phyloP scores from a whole-genome alignment of 2,797 vertebrate genomes.

The Knipowitschia caucasica region DNA sequence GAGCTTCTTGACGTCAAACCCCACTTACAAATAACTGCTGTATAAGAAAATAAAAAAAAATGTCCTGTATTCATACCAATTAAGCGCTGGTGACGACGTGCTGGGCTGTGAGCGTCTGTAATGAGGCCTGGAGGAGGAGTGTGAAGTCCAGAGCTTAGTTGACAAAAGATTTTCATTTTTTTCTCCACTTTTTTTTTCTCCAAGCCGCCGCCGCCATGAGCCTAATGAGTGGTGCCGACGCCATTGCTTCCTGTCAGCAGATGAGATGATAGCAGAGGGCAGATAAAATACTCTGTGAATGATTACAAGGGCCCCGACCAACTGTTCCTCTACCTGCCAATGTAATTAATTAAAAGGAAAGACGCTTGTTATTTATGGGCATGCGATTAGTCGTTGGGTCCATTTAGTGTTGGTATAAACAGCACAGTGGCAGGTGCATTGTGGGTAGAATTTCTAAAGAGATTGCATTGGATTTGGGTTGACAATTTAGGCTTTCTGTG shows the following conservation, averaged over 20 bases:
- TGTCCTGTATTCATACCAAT: constrained; percentile 32
- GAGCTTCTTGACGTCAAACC: constrained; percentile 32
- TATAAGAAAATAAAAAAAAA: constrained; percentile 50
- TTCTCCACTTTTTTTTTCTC: not conserved
- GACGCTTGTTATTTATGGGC: constrained; percentile 5
- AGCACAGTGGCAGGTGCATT: not conserved
- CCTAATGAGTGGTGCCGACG: constrained; percentile 34
- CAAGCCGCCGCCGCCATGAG: constrained; percentile 12
- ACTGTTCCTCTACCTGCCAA: constrained; percentile 21
- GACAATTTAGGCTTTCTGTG: not conserved
- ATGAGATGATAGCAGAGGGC: constrained; percentile 25
- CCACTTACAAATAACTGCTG: constrained; percentile 43
- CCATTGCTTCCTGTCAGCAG: constrained; percentile 19
- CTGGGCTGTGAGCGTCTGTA: constrained; percentile 45
- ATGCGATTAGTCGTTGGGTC: constrained; percentile 7
- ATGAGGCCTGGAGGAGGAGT: constrained; percentile 47
- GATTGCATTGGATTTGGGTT: not conserved
- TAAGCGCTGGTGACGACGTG: constrained; percentile 46
- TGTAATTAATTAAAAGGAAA: constrained; percentile 37
- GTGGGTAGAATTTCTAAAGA: not conserved
- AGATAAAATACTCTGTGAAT: constrained; percentile 37
- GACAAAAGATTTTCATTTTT: constrained; percentile 24
- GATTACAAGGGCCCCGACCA: constrained; percentile 33
- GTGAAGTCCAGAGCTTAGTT: constrained; percentile 35
- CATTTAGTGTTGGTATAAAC: not conserved